Percentiles rank a stretch among this genome's conserved stretches.
Evolutionary conservation across 2,797 vertebrate species (phyloP).

Genomic region (Catostomus latipinnis): DNA sequence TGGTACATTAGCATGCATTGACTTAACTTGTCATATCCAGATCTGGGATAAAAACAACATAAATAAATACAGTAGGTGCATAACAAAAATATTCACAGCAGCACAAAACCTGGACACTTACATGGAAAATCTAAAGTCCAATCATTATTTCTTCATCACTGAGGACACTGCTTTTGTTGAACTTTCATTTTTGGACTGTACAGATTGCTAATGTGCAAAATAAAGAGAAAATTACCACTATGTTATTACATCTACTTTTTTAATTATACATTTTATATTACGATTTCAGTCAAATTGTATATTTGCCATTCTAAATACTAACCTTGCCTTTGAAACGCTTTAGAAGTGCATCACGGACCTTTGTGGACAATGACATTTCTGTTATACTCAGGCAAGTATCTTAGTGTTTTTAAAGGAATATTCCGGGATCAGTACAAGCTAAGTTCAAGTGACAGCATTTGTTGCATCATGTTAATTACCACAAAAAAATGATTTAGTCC

Average conservation of each 20-base stretch:
- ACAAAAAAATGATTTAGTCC: background rate
- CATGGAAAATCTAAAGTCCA: conserved; percentile 3
- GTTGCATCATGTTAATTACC: too few species aligned
- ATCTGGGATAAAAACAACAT: background rate
- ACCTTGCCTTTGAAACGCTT: conserved; percentile 58
- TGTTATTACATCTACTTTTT: background rate
- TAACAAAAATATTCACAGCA: background rate
- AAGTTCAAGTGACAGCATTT: too few species aligned
- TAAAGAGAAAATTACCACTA: background rate
- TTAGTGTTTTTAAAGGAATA: background rate
- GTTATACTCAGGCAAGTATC: too few species aligned
- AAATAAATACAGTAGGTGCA: background rate
- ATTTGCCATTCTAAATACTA: conserved; percentile 44
- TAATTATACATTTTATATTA: background rate
- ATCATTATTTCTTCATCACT: conserved; percentile 35
- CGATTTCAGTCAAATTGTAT: background rate
- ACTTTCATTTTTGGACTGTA: conserved; percentile 44
- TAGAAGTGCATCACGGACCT: conserved; percentile 71
- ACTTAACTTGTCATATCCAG: background rate
- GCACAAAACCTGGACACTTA: conserved; percentile 4
- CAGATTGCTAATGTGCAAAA: conserved; percentile 53
- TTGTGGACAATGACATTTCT: conserved; percentile 47
- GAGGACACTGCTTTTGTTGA: conserved; percentile 42
- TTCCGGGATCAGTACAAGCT: too few species aligned
- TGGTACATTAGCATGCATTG: background rate